A percentile compares a stretch with the other conserved stretches of the same genome.
Evolutionary conservation across 1,140 invertebrate genomes (phyloP).

Genomic region (Littorina saxatilis): DNA sequence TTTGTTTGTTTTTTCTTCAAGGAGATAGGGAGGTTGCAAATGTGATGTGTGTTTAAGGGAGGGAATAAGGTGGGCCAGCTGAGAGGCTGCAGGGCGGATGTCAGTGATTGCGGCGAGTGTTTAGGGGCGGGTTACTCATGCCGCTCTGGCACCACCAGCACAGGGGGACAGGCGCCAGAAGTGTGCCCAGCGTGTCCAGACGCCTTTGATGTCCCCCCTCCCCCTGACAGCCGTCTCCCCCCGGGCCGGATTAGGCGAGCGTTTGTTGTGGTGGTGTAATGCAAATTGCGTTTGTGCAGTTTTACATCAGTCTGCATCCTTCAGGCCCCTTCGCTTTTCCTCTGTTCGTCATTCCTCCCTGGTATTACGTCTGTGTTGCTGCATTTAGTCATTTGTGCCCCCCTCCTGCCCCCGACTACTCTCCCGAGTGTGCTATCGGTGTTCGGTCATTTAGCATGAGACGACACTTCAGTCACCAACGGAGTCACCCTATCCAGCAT

Average conservation of each 20-base stretch:
- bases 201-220: conserved; percentile 19
- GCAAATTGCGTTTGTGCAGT: conserved; percentile 16
- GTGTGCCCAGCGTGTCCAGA: conserved; percentile 2
- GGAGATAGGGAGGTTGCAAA: too few species aligned
- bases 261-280: conserved; percentile 19
- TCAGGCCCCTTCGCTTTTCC: too few species aligned
- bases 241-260: not conserved
- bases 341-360: too few species aligned
- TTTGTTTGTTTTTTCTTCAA: too few species aligned
- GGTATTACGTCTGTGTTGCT: too few species aligned
- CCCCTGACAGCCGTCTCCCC: not conserved
- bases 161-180: not conserved
- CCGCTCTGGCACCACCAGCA: not conserved
- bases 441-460: too few species aligned
- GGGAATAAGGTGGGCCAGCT: not conserved
- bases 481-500: too few species aligned
- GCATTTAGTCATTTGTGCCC: too few species aligned
- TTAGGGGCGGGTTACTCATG: not conserved
- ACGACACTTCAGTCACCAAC: too few species aligned
- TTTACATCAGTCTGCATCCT: not conserved
- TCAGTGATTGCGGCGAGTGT: not conserved
- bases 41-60: not conserved
- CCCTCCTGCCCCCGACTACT: too few species aligned
- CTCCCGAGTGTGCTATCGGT: too few species aligned
- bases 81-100: not conserved